Conservation (phyloP, 2,113 vertebrate species). For the Thomomys bottae region DNA sequence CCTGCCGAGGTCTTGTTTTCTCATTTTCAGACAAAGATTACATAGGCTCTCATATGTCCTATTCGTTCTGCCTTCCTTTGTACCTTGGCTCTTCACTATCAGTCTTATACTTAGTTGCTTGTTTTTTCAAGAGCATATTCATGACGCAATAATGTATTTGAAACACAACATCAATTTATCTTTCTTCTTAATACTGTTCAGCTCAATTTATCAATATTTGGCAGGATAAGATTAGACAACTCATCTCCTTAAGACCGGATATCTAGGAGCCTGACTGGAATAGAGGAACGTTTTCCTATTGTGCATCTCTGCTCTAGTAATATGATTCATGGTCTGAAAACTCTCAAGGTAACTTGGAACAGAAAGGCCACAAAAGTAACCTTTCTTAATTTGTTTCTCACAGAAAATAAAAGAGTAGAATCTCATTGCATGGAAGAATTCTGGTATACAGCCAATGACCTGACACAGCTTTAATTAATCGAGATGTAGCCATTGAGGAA, state of each 20-base stretch:
- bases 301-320: background rate
- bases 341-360: background rate
- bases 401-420: conserved; percentile 19
- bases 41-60: background rate
- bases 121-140: background rate
- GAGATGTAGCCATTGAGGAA: background rate
- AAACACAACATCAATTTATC: background rate
- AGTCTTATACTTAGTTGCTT: background rate
- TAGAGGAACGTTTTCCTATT: background rate
- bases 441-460: background rate
- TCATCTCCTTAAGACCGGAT: background rate
- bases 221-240: background rate
- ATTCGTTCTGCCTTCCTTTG: background rate
- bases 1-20: background rate
- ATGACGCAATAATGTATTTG: conserved; percentile 13
- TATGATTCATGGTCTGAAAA: background rate
- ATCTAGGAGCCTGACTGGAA: conserved; percentile 34
- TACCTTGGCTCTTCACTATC: background rate
- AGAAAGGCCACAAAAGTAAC: background rate
- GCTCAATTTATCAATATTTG: conserved; percentile 4
- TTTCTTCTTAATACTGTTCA: background rate
- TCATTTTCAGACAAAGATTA: background rate
- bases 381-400: conserved; percentile 23
- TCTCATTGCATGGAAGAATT: background rate
- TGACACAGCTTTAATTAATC: conserved; percentile 6